phyloP scores from a whole-genome alignment of 2,888 invertebrate species.

The Lissonota sp. region DNA sequence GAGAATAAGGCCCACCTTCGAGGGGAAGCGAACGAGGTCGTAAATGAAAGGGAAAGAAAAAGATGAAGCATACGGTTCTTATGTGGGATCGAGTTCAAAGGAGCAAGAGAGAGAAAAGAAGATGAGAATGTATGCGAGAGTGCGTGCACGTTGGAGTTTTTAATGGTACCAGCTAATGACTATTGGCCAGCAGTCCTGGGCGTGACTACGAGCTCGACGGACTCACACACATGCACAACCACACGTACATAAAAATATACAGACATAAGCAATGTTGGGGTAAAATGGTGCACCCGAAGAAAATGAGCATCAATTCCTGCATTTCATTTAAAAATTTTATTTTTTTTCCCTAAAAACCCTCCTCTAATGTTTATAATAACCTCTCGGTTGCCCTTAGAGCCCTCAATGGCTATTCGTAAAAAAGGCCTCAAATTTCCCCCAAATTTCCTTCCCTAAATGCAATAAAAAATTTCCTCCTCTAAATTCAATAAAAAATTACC shows the following conservation, averaged over 20 bases:
- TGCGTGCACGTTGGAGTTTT: constrained; percentile 80
- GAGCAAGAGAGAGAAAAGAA: constrained; percentile 39
- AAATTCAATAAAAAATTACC: no score
- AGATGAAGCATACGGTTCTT: no score
- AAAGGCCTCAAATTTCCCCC: no score
- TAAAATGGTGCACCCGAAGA: no score
- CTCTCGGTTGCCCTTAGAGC: no score
- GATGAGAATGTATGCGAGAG: constrained; percentile 69
- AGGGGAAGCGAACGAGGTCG: constrained; percentile 49
- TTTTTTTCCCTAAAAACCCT: not conserved
- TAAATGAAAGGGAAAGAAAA: constrained; percentile 56
- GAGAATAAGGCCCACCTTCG: constrained; percentile 60
- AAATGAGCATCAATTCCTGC: no score
- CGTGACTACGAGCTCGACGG: constrained; percentile 81
- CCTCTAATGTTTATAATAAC: no score
- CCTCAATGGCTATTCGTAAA: no score
- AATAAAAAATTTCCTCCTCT: no score
- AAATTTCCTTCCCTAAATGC: no score
- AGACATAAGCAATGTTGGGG: no score
- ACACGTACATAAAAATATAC: constrained; percentile 19
- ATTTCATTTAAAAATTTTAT: not conserved
- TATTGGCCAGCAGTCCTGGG: constrained; percentile 83
- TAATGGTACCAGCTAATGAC: constrained; percentile 84
- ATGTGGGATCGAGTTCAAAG: constrained; percentile 4
- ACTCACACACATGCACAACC: constrained; percentile 61